Evolutionary conservation across 2,797 vertebrate genomes (phyloP).

Genomic region (Diceros bicornis): DNA sequence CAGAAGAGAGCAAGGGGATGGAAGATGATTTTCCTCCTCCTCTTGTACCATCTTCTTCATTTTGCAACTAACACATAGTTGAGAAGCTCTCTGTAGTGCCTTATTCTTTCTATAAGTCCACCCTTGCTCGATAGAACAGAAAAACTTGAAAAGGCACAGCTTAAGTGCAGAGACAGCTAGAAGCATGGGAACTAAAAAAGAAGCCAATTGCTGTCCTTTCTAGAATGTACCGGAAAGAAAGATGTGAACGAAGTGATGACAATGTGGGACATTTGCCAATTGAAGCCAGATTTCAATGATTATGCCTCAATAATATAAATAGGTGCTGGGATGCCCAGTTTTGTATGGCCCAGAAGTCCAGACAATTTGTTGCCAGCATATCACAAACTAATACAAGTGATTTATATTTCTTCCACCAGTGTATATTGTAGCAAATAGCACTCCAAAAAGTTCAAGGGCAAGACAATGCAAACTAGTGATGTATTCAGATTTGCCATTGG

Average conservation of each 20-base stretch:
- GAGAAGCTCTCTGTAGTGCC: neutral
- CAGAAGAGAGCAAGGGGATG: neutral
- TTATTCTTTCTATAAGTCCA: neutral
- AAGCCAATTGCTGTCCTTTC: neutral
- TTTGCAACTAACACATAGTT: neutral
- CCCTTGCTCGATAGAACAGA: neutral
- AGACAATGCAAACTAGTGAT: neutral
- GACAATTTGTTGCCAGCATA: neutral
- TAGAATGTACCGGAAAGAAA: conserved; percentile 10
- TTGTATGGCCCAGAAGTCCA: neutral
- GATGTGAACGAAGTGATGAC: neutral
- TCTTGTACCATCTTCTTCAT: neutral
- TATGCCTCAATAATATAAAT: neutral
- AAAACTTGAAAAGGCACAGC: neutral
- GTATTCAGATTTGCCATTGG: neutral
- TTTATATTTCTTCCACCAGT: neutral
- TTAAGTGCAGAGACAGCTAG: neutral
- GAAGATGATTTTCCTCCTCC: neutral
- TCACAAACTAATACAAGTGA: neutral
- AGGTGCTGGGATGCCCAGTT: neutral
- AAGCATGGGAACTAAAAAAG: conserved; percentile 12
- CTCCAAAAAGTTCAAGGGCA: neutral
- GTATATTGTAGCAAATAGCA: neutral
- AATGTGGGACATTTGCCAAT: neutral
- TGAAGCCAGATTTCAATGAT: conserved; percentile 58